These are phyloP conservation scores for Drosophila ercepeae DNA, from an alignment of 1,140 invertebrate genomes.

Conservation along the genomic window DNA sequence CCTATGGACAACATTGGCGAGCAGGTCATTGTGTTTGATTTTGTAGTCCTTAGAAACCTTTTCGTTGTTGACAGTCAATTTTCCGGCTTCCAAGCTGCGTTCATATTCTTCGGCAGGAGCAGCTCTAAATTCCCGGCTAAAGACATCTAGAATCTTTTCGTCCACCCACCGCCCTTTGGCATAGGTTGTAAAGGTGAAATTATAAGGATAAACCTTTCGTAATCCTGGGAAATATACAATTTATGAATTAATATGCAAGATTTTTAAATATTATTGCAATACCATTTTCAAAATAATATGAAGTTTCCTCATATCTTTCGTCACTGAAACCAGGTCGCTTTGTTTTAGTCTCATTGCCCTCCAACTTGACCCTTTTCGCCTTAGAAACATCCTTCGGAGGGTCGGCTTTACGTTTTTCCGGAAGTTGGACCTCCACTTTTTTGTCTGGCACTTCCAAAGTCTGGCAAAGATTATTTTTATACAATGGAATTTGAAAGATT, in stretches of 20 bases:
- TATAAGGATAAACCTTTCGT: conserved; percentile 99
- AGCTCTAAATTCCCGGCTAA: conserved; percentile 95
- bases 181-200: conserved; percentile 98
- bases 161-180: conserved; percentile 99
- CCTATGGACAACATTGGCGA: conserved; percentile 98
- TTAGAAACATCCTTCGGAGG: neutral
- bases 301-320: conserved; percentile 96
- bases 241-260: neutral
- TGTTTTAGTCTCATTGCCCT: conserved; percentile 95
- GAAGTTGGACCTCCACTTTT: conserved; percentile 2
- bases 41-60: conserved; percentile 95
- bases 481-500: neutral
- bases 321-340: conserved; percentile 96
- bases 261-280: no score
- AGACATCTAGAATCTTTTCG: conserved; percentile 96
- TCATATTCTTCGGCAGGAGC: conserved; percentile 96
- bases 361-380: conserved; percentile 90
- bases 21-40: conserved; percentile 96
- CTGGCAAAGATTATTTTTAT: neutral
- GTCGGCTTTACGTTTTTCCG: conserved; percentile 52
- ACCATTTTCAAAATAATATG: conserved; percentile 99
- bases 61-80: conserved; percentile 97
- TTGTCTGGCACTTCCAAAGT: neutral
- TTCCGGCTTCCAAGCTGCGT: conserved; percentile 94
- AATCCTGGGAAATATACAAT: conserved; percentile 88